phyloP scores from a whole-genome alignment of 2,113 vertebrate genomes.

The Helogale parvula region DNA sequence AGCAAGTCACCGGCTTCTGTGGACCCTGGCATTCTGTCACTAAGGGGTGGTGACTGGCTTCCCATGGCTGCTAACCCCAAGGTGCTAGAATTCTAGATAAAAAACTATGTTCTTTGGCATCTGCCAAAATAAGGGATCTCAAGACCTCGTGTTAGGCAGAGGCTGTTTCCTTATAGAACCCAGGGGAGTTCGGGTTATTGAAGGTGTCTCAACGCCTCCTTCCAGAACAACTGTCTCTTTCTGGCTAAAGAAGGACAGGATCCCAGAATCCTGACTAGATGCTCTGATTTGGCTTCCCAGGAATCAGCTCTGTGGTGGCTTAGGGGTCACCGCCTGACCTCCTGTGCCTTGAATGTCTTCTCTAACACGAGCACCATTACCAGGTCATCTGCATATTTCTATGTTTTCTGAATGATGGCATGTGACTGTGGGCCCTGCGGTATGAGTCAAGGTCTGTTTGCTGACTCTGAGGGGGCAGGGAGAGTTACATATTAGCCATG shows the following conservation, averaged over 20 bases:
- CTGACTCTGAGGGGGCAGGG: not conserved
- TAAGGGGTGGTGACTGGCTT: not conserved
- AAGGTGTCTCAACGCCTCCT: not conserved
- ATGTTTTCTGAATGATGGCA: not conserved
- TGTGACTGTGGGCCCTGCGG: not conserved
- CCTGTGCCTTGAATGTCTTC: too few species aligned
- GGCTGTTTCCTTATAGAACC: not conserved
- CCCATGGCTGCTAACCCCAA: not conserved
- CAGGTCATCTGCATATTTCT: not conserved
- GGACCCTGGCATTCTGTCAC: rapidly evolving
- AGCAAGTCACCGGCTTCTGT: not conserved
- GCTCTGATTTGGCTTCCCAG: not conserved
- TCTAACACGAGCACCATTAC: not conserved
- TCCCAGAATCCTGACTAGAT: rapidly evolving
- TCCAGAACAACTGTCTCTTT: not conserved
- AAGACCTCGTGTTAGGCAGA: not conserved
- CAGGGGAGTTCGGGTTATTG: not conserved
- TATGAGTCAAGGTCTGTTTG: not conserved
- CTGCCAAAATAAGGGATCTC: not conserved
- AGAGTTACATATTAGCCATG: not conserved
- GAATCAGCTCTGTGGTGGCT: not conserved
- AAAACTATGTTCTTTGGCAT: not conserved
- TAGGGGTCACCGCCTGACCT: not conserved
- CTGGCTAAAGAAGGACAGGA: not conserved
- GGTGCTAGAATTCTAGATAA: not conserved